phyloP scores from a whole-genome alignment of 2,888 invertebrate species.

The Rugalucina vietnamica region DNA sequence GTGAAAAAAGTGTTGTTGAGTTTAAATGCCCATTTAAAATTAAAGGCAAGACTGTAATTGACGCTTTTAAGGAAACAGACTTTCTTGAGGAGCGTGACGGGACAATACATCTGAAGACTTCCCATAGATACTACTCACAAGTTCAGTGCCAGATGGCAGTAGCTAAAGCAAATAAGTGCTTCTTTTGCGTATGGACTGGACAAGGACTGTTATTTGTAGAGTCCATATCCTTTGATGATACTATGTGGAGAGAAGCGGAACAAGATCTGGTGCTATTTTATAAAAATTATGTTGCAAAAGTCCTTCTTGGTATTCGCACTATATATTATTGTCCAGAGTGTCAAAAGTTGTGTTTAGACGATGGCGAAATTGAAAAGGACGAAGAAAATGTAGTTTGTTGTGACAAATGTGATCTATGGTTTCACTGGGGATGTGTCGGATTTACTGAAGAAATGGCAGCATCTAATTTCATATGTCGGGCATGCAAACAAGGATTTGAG shows the following conservation, averaged over 20 bases:
- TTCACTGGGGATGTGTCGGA: not conserved
- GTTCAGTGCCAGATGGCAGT: conserved; percentile 4
- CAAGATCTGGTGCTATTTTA: not conserved
- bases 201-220: not conserved
- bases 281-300: not conserved
- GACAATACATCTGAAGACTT: not conserved
- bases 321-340: not conserved
- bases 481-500: not conserved
- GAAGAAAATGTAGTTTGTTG: not conserved
- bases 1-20: not conserved
- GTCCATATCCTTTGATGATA: not conserved
- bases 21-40: not conserved
- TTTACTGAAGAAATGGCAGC: not conserved
- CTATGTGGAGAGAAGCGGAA: not conserved
- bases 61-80: not conserved
- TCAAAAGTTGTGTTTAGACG: not conserved
- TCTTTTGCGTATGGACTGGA: not conserved
- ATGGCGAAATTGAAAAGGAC: not conserved
- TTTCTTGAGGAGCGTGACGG: not conserved
- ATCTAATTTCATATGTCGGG: not conserved
- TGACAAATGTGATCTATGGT: not conserved
- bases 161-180: not conserved
- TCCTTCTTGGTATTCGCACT: not conserved
- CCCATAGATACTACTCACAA: not conserved
- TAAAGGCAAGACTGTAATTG: not conserved